These are phyloP conservation scores for Dreissena polymorpha DNA, from an alignment of 1,140 invertebrate genomes.

Conservation along the genomic window DNA sequence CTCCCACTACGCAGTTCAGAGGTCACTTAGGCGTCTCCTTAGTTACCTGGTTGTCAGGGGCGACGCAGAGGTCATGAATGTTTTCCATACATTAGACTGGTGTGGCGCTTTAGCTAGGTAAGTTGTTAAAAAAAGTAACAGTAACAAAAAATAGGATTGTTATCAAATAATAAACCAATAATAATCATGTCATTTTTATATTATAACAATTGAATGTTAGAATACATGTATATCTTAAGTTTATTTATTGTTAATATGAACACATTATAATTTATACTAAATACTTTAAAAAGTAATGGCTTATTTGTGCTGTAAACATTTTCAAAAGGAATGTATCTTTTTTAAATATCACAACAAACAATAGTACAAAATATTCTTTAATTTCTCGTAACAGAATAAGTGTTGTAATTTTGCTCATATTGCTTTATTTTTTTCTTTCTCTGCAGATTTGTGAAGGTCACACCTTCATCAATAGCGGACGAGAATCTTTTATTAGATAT, in stretches of 20 bases:
- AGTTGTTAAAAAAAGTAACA: not conserved
- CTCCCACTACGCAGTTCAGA: conserved; percentile 69
- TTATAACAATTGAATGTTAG: too few species aligned
- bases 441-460: conserved; percentile 74
- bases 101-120: conserved; percentile 67
- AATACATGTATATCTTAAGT: too few species aligned
- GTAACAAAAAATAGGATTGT: not conserved
- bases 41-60: conserved; percentile 63
- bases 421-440: too few species aligned
- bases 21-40: conserved; percentile 64
- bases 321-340: too few species aligned
- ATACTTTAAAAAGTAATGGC: too few species aligned
- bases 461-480: conserved; percentile 72
- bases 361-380: not conserved
- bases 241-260: too few species aligned
- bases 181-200: too few species aligned
- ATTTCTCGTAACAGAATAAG: not conserved
- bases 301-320: too few species aligned
- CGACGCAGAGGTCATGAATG: conserved; percentile 50
- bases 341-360: too few species aligned
- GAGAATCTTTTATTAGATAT: conserved; percentile 73
- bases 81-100: conserved; percentile 67
- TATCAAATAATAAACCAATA: too few species aligned
- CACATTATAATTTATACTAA: too few species aligned
- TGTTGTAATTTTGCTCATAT: too few species aligned